Base-by-base conservation (phyloP, 2,113 vertebrate species). In the Leptosomus discolor region DNA sequence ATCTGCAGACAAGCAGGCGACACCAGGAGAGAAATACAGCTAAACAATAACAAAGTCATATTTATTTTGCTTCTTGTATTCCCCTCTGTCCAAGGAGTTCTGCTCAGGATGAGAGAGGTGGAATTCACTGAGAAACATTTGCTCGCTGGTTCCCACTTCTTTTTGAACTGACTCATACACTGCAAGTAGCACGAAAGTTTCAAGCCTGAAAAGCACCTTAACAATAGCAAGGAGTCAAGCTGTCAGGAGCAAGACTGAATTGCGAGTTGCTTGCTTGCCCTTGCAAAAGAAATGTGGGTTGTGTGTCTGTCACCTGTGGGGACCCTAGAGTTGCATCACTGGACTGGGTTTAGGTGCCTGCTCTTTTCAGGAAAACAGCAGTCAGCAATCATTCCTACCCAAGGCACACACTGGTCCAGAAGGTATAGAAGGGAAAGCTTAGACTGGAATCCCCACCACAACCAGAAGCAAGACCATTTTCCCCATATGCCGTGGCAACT, bases 401-500 rank as follows among this genome's bases (percentile, higher is more conserved):
- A 15, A 27, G 54, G 71, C 22, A 51, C 60, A 64, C 37, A 9
- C 8, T 19, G 14, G 41, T n/a, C 32, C 15, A 18, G 43, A 17
- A n/a, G 39, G 32, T 11, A 24, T 1, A 34, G n/a, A 37, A 51
- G 19, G 24, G 16, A 79, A 78, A 86, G 8, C 39, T 68, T 1
- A 22, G 29, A n/a, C 75, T 11, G 8, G n/a, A 74, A 74, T 67
- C 34, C 43, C 29, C 11, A 8, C 8, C 58, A 24, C 78, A 32
- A 76, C n/a, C 37, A 46, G 65, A 34, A 81, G 4, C 27, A 17
- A 58, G 39, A 21, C n/a, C 9, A 2, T 78, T 64, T 8, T 5
- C 56, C 54, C n/a, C 23, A 15, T 18, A 6, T 1, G 10, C 54
- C 0, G 0, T 27, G n/a, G 43, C 51, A 60, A 36, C 30, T 34